Evolutionary conservation across 2,888 invertebrate species (phyloP), one percentile per base, ranked within the genome.

Genomic region (Chydorus sphaericus): DNA sequence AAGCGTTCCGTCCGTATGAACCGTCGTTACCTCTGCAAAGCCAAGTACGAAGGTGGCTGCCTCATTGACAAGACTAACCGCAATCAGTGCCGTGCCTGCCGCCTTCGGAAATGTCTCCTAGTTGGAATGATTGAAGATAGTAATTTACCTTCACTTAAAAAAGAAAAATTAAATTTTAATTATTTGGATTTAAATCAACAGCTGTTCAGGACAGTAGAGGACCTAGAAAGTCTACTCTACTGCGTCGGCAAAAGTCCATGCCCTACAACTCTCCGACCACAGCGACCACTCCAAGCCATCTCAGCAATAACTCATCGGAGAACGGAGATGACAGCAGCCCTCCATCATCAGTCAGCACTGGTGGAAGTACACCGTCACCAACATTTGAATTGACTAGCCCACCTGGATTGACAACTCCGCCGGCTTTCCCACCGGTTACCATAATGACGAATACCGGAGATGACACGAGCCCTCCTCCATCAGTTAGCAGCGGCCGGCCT

Each of bases 161-260:
- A 1, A 8, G 28, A 48, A 14, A 48, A n/a, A 2, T 3, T 48
- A 11, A n/a, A 3, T 14, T 48, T 48, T 48, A n/a, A 11, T 18
- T 20, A 2, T 16, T 16, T 48, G 11, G 14, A 48, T 16, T 48
- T 48, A 48, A 18, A n/a, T 2, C 20, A 16, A 48, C 75, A 89
- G 97, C 97, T 58, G 97, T 98, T 3, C 98, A 98, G 71, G 96
- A 97, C 68, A 97, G 98, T 71, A 78, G 98, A 60, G 97, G 97
- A 0, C 97, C 97, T 1, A 77, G 98, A 49, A 94, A 89, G 69
- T 91, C 96, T 0, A 96, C 96, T 1, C 75, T n/a, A n/a, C 75
- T 97, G 31, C 80, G 92, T 5, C 80, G 93, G 14, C 96, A 96
- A 73, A 88, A 94, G 81, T 85, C 86, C 3, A 72, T 86, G 61